Conservation (phyloP, 1,140 invertebrate genomes). For the Drosophila rufa region DNA sequence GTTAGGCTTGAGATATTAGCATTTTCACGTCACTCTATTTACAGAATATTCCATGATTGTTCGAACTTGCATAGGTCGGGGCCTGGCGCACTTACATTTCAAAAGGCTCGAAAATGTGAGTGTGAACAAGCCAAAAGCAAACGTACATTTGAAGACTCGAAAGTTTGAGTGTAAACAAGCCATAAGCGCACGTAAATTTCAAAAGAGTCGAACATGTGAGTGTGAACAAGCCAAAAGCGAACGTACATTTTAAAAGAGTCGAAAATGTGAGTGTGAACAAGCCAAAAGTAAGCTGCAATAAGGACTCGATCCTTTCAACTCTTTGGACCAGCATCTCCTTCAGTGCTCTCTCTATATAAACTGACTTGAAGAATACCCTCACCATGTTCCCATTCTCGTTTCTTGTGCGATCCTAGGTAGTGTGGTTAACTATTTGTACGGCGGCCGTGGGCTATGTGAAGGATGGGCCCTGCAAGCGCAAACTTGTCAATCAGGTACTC, state of each 20-base stretch:
- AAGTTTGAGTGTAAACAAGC: too few relatives aligned
- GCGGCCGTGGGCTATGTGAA: conserved; percentile 93
- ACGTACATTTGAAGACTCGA: neutral
- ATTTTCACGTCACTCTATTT: conserved; percentile 10
- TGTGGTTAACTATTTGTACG: conserved; percentile 93
- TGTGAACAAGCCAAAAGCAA: neutral
- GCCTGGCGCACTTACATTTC: conserved; percentile 1
- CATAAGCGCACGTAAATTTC: conserved; percentile 1
- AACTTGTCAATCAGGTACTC: conserved; percentile 91
- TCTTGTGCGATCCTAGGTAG: conserved; percentile 88
- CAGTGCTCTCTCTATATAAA: neutral
- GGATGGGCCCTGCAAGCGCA: conserved; percentile 91
- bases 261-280: conserved; percentile 12
- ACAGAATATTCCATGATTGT: conserved; percentile 9
- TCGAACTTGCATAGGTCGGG: neutral
- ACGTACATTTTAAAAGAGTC: neutral
- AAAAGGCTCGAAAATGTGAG: conserved; percentile 7
- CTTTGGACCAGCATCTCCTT: neutral
- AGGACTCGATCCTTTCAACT: neutral
- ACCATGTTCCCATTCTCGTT: conserved; percentile 41
- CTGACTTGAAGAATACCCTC: conserved; percentile 5
- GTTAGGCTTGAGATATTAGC: conserved; percentile 3
- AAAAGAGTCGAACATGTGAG: conserved; percentile 6
- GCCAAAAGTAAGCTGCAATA: neutral
- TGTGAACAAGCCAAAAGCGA: neutral